Evolutionary conservation across 2,888 invertebrate genomes (phyloP).

Genomic region (Ophion costatus): DNA sequence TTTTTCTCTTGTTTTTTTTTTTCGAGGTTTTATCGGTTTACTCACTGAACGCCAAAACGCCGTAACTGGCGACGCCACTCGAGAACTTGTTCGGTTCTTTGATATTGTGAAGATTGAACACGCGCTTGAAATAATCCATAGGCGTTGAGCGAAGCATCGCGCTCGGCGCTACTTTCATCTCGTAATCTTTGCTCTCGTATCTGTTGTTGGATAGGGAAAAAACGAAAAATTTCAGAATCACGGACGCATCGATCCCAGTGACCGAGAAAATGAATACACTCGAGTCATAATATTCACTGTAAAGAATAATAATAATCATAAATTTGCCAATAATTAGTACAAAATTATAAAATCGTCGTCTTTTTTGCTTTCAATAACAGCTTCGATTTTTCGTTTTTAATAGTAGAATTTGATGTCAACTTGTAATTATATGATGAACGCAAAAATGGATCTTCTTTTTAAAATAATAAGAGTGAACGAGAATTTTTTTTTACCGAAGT

Average conservation of each 20-base stretch:
- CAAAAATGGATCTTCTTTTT: not conserved
- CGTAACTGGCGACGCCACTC: slow-evolving; percentile 87
- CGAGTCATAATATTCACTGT: not conserved
- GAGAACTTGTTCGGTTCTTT: slow-evolving; percentile 88
- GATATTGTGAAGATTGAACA: slow-evolving; percentile 89
- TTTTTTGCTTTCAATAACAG: not conserved
- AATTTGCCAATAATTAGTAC: not conserved
- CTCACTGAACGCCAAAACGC: slow-evolving; percentile 86
- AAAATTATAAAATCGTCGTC: not conserved
- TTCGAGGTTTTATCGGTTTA: slow-evolving; percentile 70
- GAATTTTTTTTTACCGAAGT: slow-evolving; percentile 86
- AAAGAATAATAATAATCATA: not conserved
- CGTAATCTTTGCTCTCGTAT: slow-evolving; percentile 75
- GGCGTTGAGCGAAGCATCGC: slow-evolving; percentile 75
- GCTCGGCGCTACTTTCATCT: slow-evolving; percentile 65
- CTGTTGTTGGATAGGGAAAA: slow-evolving; percentile 63
- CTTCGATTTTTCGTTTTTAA: not conserved
- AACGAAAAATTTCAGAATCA: not conserved
- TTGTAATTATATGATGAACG: not conserved
- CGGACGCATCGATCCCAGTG: not conserved
- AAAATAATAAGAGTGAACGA: not conserved
- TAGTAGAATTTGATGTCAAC: not conserved
- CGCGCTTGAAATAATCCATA: slow-evolving; percentile 83
- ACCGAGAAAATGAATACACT: not conserved
- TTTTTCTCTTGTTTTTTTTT: not conserved